Conservation (phyloP, 1,140 invertebrate genomes). For the Melitaea cinxia region DNA sequence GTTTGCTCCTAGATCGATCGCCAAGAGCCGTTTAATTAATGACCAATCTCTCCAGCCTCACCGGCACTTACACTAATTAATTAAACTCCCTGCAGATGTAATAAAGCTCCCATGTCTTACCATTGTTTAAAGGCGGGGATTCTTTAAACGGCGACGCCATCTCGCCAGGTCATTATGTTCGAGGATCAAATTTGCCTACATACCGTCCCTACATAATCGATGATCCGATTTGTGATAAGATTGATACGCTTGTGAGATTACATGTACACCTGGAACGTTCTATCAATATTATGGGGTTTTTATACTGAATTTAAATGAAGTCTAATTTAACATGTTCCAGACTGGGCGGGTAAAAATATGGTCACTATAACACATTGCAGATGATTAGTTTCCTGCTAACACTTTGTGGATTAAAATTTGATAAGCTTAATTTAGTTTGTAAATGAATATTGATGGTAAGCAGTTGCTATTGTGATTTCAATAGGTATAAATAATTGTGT, state of each 20-base stretch:
- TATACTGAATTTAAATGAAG: not conserved
- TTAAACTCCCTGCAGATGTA: conserved; percentile 58
- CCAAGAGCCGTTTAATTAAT: conserved; percentile 71
- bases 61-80: conserved; percentile 78
- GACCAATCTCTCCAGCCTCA: conserved; percentile 72
- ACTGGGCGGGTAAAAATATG: not conserved
- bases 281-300: conserved; percentile 8
- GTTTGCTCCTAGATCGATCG: conserved; percentile 70
- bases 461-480: not conserved
- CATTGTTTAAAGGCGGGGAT: conserved; percentile 48
- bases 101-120: conserved; percentile 57
- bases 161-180: conserved; percentile 14
- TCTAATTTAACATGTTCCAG: not conserved
- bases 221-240: conserved; percentile 16
- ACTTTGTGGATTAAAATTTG: not conserved
- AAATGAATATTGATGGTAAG: not conserved
- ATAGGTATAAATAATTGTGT: not conserved
- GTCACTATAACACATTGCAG: not conserved
- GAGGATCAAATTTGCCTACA: conserved; percentile 16
- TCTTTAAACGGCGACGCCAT: conserved; percentile 10
- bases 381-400: not conserved
- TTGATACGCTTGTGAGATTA: conserved; percentile 12
- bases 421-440: not conserved
- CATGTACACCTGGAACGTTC: conserved; percentile 10
- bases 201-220: conserved; percentile 11